Evolutionary conservation across 2,113 vertebrate genomes (phyloP).

Genomic region (Phrynosoma blainvillii): DNA sequence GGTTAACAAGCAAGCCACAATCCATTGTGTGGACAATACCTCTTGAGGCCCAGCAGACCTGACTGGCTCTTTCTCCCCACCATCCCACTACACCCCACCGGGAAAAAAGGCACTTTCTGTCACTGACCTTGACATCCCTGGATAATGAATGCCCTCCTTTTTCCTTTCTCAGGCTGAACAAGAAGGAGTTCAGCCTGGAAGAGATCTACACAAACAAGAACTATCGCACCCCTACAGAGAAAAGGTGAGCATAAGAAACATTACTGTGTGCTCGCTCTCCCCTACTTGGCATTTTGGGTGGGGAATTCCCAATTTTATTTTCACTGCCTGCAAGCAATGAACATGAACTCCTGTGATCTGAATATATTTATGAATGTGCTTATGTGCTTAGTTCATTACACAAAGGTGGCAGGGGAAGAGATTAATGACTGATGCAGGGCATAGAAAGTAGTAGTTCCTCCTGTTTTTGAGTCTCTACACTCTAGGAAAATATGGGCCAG

Average conservation of each 20-base stretch:
- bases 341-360: background rate
- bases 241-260: conserved; percentile 74
- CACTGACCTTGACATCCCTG: background rate
- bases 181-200: conserved; percentile 91
- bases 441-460: background rate
- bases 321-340: background rate
- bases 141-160: background rate
- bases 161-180: conserved; percentile 81
- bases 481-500: too few species aligned
- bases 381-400: too few species aligned
- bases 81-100: background rate
- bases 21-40: background rate
- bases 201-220: conserved; percentile 96
- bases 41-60: background rate
- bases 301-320: background rate
- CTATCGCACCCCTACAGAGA: conserved; percentile 84
- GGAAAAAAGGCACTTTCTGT: background rate
- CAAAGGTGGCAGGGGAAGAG: background rate
- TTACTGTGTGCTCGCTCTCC: background rate
- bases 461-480: too few species aligned
- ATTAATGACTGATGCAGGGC: background rate
- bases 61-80: too few species aligned
- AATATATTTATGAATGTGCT: background rate
- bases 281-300: background rate
- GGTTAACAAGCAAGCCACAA: background rate